Evolutionary conservation across 1,140 invertebrate species (phyloP).

Genomic region (Drosophila repleta): DNA sequence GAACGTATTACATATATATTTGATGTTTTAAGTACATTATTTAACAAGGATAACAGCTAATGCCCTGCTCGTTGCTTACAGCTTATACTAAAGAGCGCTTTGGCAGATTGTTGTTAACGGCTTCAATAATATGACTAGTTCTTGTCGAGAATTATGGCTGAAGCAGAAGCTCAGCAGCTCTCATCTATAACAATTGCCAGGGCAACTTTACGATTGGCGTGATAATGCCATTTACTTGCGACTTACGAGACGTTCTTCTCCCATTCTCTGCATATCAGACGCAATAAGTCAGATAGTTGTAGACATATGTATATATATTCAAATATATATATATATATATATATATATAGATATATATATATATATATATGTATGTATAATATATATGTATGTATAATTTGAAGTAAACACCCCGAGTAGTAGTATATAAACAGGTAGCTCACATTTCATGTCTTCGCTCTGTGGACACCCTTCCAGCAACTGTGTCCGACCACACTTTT

Average conservation of each 20-base stretch:
- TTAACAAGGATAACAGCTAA: no score
- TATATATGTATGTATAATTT: neutral
- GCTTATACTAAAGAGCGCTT: no score
- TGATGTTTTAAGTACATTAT: no score
- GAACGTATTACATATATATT: no score
- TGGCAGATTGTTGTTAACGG: neutral
- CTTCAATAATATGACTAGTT: neutral
- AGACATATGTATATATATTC: neutral
- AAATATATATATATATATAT: no score
- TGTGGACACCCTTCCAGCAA: slow-evolving; percentile 10
- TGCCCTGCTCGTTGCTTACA: no score
- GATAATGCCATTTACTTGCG: slow-evolving; percentile 33
- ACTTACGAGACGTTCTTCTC: slow-evolving; percentile 11
- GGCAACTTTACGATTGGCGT: neutral
- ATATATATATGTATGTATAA: neutral
- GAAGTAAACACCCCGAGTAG: neutral
- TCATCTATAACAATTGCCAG: neutral
- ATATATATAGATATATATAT: no score
- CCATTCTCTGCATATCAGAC: neutral
- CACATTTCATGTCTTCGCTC: slow-evolving; percentile 14
- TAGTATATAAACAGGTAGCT: slow-evolving; percentile 1
- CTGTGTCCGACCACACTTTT: slow-evolving; percentile 37
- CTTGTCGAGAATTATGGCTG: no score
- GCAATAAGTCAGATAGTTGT: slow-evolving; percentile 8
- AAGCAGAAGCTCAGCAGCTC: no score